Evolutionary conservation across 2,888 invertebrate genomes (phyloP).

Genomic region (Apodemia duryi): DNA sequence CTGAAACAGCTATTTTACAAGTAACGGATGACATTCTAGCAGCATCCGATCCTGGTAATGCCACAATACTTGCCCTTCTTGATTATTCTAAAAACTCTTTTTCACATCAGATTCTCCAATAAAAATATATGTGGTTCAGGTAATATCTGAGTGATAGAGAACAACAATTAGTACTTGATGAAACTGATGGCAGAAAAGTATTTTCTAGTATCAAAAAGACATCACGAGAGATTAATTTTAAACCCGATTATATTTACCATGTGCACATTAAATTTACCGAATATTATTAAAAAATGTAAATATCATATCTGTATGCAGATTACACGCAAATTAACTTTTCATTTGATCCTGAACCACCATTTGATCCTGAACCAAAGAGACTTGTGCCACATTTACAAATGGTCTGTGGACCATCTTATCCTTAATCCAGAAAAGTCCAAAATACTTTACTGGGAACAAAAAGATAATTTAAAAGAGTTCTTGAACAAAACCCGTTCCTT

Average conservation of each 20-base stretch:
- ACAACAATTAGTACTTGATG: conserved; percentile 18
- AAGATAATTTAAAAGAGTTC: not conserved
- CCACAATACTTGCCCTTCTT: no score
- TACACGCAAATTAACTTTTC: not conserved
- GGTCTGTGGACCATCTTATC: not conserved
- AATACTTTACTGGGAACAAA: no score
- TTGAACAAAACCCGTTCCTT: not conserved
- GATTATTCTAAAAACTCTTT: no score
- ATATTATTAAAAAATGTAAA: not conserved
- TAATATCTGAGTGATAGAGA: conserved; percentile 20
- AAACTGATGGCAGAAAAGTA: not conserved
- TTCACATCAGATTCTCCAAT: conserved; percentile 19
- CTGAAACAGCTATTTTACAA: conserved; percentile 18
- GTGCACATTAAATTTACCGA: not conserved
- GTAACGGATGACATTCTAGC: conserved; percentile 24
- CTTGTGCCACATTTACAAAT: conserved; percentile 6
- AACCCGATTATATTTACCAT: conserved; percentile 14
- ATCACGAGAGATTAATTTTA: conserved; percentile 14
- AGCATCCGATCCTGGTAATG: no score
- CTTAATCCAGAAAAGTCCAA: not conserved
- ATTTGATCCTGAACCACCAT: not conserved
- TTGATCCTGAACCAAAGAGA: not conserved
- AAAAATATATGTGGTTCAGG: conserved; percentile 22
- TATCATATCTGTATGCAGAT: conserved; percentile 7
- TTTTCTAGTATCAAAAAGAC: conserved; percentile 6